Percentiles rank a stretch among this genome's conserved stretches.
phyloP scores from a whole-genome alignment of 2,113 vertebrate genomes.

The Antechinus stuartii region DNA sequence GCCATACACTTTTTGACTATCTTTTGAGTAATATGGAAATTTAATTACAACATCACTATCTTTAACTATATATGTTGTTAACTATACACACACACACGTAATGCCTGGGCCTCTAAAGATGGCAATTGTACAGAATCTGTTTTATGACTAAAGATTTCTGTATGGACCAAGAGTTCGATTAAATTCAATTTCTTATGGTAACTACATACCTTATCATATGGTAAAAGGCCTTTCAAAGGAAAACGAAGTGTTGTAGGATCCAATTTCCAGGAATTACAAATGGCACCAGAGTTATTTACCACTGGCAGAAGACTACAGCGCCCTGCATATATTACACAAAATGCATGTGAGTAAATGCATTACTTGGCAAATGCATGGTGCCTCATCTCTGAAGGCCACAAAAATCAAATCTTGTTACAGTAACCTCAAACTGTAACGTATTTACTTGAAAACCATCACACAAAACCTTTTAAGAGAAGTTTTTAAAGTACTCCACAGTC shows the following conservation, averaged over 20 bases:
- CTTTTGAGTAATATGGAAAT: background rate
- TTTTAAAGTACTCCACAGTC: background rate
- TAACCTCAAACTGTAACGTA: background rate
- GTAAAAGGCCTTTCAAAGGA: slow-evolving; percentile 95
- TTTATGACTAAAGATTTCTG: rapidly evolving
- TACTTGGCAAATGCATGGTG: background rate
- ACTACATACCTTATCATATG: slow-evolving; percentile 94
- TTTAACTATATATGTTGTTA: slow-evolving; percentile 16
- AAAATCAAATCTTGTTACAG: slow-evolving; percentile 20
- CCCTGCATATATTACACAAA: slow-evolving; percentile 84
- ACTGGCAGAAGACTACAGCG: slow-evolving; percentile 98
- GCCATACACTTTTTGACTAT: background rate
- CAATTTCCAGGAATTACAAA: slow-evolving; percentile 99
- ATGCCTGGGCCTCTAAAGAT: slow-evolving; percentile 23
- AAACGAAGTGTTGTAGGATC: slow-evolving; percentile 97
- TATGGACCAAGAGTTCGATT: slow-evolving; percentile 5
- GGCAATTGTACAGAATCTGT: background rate
- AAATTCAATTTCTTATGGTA: slow-evolving; percentile 7
- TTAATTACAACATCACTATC: background rate
- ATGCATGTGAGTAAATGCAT: slow-evolving; percentile 66
- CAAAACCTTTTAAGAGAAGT: background rate
- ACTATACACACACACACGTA: background rate
- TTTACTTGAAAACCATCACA: background rate
- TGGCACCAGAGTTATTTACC: slow-evolving; percentile 98
- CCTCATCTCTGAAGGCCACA: background rate